Evolutionary conservation across 2,888 invertebrate genomes (phyloP), one percentile per base, ranked within the genome.

Genomic region (Aethes cnicana): DNA sequence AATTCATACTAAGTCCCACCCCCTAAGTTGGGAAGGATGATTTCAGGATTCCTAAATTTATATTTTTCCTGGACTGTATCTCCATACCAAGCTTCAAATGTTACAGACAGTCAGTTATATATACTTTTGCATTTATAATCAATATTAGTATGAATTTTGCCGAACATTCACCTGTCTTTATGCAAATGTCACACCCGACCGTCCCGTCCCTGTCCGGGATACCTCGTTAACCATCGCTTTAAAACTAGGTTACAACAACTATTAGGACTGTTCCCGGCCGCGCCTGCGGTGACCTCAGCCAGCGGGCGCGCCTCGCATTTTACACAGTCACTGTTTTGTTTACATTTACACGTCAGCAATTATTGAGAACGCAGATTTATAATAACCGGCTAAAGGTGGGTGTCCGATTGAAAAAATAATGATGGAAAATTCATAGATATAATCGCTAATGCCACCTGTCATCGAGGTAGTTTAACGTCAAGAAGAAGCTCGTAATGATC

Each of bases 281-380:
- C 55, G 46, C 52, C 55, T 50, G 16, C 37, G 16, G 68, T 83
- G 84, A 83, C 83, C 80, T 84, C 81, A 77, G 69, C 69, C 81
- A 77, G 69, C 69, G 68, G 55, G 58, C 39, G 74, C 63, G 68
- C 57, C 63, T 60, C 14, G 17, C 41, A 72, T 84, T 86, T 85
- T 83, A 84, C 81, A 84, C 67, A 87, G 79, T 88, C 88, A 88
- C 82, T 86, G 84, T 85, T 87, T 84, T 86, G 84, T 80, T 86
- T 85, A 84, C 82, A 85, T 85, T 87, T 86, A 85, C 85, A 86
- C 87, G 84, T 87, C 85, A 84, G 84, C 85, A 72, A 71, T 76
- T 78, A 76, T 70, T 17, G 30, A 26, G 41, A 17, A 21, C 42
- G 20, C 49, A 17, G 54, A 54, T 54, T 54, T 41, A 23, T 35